Percentiles rank a stretch among this genome's conserved stretches.
These are phyloP conservation scores for Gallinago stenura DNA, from an alignment of 2,797 vertebrate genomes.

Conservation along the genomic window DNA sequence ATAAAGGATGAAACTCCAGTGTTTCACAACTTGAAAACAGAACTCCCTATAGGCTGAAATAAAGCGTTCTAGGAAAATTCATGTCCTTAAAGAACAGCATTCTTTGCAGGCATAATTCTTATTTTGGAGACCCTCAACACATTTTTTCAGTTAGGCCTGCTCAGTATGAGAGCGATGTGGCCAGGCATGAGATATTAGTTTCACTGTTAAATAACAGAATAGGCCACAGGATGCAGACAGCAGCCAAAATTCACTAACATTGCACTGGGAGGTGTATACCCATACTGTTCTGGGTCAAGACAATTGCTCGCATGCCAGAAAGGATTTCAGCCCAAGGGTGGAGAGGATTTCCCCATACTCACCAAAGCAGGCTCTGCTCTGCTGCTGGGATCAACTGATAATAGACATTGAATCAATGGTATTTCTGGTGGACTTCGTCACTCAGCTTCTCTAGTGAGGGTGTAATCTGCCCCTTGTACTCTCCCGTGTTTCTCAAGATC, in stretches of 20 bases:
- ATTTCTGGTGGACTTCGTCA: background rate
- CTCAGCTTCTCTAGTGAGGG: background rate
- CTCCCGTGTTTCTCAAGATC: background rate
- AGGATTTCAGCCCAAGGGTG: constrained; percentile 9
- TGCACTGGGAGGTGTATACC: background rate
- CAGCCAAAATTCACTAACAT: background rate
- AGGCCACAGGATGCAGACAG: background rate
- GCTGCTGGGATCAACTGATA: background rate
- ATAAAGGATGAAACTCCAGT: background rate
- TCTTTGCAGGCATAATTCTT: background rate
- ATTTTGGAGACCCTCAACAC: background rate
- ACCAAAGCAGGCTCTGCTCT: background rate
- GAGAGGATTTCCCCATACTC: background rate
- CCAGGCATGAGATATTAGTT: background rate
- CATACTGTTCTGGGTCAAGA: background rate
- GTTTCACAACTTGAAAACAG: background rate
- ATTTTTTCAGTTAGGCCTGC: background rate
- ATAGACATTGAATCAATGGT: background rate
- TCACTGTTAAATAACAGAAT: background rate
- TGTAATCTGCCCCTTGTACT: background rate
- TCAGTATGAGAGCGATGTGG: background rate
- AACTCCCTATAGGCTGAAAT: background rate
- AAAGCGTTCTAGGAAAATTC: background rate
- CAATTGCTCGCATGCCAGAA: constrained; percentile 4
- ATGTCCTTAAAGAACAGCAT: background rate